phyloP scores from a whole-genome alignment of 2,797 vertebrate species.

The Onychomys torridus region DNA sequence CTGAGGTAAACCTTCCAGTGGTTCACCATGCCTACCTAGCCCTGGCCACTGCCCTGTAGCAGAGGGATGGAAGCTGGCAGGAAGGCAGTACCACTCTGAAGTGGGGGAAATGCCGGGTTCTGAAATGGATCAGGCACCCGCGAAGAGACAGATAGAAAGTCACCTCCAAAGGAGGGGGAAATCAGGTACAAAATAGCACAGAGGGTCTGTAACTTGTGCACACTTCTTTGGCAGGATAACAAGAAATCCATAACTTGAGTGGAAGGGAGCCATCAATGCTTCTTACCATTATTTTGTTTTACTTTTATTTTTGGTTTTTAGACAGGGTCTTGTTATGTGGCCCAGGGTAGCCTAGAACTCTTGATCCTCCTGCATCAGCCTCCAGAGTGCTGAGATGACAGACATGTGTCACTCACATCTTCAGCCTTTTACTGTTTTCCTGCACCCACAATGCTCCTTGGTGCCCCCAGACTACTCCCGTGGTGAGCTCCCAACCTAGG shows the following conservation, averaged over 20 bases:
- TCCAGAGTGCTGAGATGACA: background rate
- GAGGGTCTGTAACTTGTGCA: background rate
- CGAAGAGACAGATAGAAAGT: background rate
- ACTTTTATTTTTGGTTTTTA: background rate
- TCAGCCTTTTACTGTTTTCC: background rate
- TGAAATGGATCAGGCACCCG: background rate
- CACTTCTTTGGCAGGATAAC: background rate
- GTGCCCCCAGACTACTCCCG: background rate
- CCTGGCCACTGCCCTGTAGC: background rate
- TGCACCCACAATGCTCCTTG: background rate
- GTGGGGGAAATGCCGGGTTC: background rate
- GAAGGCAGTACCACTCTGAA: background rate
- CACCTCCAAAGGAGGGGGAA: background rate
- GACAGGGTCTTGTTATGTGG: background rate
- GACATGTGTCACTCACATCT: background rate
- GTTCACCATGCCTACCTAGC: background rate
- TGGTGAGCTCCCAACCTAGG: background rate
- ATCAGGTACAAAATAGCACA: background rate
- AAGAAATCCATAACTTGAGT: background rate
- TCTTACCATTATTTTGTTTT: background rate
- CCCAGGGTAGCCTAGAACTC: background rate
- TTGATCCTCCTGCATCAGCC: background rate
- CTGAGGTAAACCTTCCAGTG: background rate
- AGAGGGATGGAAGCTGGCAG: too few species aligned
- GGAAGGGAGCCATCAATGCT: background rate